Evolutionary conservation across 37 sponge, comb jelly and placozoan genomes (phyloP).

Genomic region (Beroe ovata): DNA sequence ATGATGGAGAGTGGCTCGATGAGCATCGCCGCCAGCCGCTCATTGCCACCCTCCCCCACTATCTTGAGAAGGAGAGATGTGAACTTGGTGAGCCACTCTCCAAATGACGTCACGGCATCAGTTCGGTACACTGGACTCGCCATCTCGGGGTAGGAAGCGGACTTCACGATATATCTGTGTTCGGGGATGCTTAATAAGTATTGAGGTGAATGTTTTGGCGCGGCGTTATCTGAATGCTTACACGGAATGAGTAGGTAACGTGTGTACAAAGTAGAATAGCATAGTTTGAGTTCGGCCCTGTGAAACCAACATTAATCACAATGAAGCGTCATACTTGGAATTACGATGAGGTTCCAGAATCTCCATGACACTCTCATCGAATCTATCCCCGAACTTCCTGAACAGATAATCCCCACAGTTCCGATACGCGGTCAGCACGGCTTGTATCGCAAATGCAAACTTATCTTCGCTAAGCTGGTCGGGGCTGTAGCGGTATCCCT

Average conservation of each 20-base stretch:
- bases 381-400: neutral
- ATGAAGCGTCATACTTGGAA: too few species aligned
- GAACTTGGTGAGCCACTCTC: constrained; percentile 3
- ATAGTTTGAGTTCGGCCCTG: too few species aligned
- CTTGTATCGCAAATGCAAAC: constrained; percentile 55
- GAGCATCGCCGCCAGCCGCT: neutral
- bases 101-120: neutral
- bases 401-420: constrained; percentile 11
- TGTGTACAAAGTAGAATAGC: too few species aligned
- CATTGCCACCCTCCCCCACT: constrained; percentile 35
- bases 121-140: neutral
- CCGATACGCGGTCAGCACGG: neutral
- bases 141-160: neutral
- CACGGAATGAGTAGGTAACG: too few species aligned
- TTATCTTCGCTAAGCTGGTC: constrained; percentile 34
- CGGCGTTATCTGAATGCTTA: too few species aligned
- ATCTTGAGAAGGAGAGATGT: neutral
- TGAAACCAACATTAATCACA: too few species aligned
- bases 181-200: too few species aligned
- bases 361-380: constrained; percentile 59
- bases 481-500: constrained; percentile 35
- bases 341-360: constrained; percentile 51
- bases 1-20: constrained; percentile 27
- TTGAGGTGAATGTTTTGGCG: too few species aligned
- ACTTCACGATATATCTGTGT: constrained; percentile 13